Percentiles rank a stretch among this genome's conserved stretches.
phyloP scores from a whole-genome alignment of 1,140 invertebrate species.

The Hypsibius dujardini region DNA sequence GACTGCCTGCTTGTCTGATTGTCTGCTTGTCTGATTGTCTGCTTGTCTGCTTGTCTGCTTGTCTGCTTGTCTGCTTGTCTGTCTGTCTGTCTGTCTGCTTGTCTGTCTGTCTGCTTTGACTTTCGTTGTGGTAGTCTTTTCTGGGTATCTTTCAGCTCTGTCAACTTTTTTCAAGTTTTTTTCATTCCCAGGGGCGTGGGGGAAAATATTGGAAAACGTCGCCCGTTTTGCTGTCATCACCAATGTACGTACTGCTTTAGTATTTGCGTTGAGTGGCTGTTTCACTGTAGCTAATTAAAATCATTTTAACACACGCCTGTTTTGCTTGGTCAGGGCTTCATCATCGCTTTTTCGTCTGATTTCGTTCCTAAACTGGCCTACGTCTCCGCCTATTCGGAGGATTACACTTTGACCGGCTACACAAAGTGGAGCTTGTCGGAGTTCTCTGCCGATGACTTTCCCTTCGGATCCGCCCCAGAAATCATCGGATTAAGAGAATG shows the following conservation, averaged over 20 bases:
- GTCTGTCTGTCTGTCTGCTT: too few species aligned
- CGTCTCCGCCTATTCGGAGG: slow-evolving; percentile 37
- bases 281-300: too few species aligned
- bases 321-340: slow-evolving; percentile 57
- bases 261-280: slow-evolving; percentile 4
- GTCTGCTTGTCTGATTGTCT: background rate
- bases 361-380: slow-evolving; percentile 85
- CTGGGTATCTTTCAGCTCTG: slow-evolving; percentile 26
- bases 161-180: slow-evolving; percentile 26
- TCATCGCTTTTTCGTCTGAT: slow-evolving; percentile 96
- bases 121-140: too few species aligned
- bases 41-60: background rate
- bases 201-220: slow-evolving; percentile 59
- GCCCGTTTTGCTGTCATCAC: slow-evolving; percentile 76
- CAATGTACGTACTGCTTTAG: slow-evolving; percentile 52
- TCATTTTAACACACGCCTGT: slow-evolving; percentile 15
- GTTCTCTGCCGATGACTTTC: slow-evolving; percentile 56
- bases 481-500: slow-evolving; percentile 23
- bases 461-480: slow-evolving; percentile 21
- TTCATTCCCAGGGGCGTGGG: background rate
- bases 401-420: slow-evolving; percentile 52
- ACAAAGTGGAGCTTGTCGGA: slow-evolving; percentile 61
- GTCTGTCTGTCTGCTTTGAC: too few species aligned
- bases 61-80: background rate
- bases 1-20: too few species aligned